These are phyloP conservation scores for Tetragonisca angustula DNA, from an alignment of 2,888 invertebrate species.

Conservation along the genomic window DNA sequence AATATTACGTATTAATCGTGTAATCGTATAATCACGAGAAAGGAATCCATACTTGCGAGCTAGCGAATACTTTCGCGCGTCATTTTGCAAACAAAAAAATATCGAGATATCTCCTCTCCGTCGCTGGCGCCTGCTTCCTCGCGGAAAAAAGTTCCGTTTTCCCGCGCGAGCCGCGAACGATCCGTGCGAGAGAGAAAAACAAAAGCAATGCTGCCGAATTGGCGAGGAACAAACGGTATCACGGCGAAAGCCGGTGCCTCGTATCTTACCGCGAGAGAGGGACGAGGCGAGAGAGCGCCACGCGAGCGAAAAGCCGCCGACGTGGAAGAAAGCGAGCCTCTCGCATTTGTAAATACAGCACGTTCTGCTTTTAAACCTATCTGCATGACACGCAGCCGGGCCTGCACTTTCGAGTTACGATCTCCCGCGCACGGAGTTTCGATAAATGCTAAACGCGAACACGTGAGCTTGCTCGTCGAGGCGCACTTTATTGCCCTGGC, in stretches of 20 bases:
- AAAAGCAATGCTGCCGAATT: conserved; percentile 19
- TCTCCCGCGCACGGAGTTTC: conserved; percentile 80
- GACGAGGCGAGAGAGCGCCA: not conserved
- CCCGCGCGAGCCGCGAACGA: conserved; percentile 44
- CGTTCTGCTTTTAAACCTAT: conserved; percentile 84
- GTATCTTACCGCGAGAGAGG: conserved; percentile 1
- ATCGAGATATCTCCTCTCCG: no score
- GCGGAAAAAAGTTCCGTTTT: not conserved
- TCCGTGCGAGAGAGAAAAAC: conserved; percentile 2
- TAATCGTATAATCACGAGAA: no score
- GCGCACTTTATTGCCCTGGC: conserved; percentile 79
- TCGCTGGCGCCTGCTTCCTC: no score
- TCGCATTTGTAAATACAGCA: conserved; percentile 82
- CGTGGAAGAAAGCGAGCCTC: conserved; percentile 48
- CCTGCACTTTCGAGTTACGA: conserved; percentile 83
- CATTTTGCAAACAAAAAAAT: no score
- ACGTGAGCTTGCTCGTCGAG: conserved; percentile 83
- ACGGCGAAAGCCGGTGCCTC: not conserved
- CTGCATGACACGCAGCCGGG: conserved; percentile 82
- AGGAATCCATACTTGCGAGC: no score
- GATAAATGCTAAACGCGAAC: conserved; percentile 84
- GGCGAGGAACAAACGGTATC: not conserved
- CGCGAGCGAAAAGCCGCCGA: conserved; percentile 1
- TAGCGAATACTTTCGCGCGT: no score
- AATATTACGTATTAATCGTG: no score